Evolutionary conservation across 2,113 vertebrate genomes (phyloP).

Genomic region (Lasiurus borealis): DNA sequence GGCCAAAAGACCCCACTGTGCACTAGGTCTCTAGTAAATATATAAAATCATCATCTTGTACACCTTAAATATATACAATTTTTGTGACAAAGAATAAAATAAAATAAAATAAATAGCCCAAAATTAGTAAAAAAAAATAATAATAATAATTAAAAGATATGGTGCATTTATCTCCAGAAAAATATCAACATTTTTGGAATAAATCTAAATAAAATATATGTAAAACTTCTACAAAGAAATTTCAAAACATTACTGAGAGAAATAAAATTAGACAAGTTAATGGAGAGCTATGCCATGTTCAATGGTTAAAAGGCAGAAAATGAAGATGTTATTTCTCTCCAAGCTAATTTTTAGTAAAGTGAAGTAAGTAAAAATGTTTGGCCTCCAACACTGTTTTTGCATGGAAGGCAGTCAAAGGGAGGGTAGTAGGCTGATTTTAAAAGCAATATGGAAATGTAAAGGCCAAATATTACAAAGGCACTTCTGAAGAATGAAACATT

Average conservation of each 20-base stretch:
- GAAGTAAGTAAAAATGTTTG: background rate
- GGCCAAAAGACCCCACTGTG: no score
- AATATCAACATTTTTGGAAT: background rate
- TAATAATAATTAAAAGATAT: background rate
- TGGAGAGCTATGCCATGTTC: background rate
- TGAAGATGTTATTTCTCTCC: background rate
- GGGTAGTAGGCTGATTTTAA: background rate
- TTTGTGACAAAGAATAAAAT: slow-evolving; percentile 1
- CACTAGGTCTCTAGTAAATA: background rate
- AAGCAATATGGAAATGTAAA: background rate
- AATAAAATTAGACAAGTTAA: background rate
- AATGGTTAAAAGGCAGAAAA: background rate
- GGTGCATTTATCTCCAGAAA: background rate
- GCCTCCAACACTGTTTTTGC: background rate
- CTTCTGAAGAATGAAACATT: background rate
- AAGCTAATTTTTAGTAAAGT: background rate
- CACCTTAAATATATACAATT: background rate
- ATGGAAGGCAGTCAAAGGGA: background rate
- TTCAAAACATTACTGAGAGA: background rate
- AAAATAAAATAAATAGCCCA: background rate
- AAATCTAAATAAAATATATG: background rate
- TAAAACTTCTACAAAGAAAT: background rate
- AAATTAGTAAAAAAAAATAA: background rate
- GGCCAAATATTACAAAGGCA: background rate
- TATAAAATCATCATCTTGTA: background rate